Percentiles rank a stretch among this genome's conserved stretches.
phyloP scores from a whole-genome alignment of 2,888 invertebrate species.

The Phymatocera aterrima region DNA sequence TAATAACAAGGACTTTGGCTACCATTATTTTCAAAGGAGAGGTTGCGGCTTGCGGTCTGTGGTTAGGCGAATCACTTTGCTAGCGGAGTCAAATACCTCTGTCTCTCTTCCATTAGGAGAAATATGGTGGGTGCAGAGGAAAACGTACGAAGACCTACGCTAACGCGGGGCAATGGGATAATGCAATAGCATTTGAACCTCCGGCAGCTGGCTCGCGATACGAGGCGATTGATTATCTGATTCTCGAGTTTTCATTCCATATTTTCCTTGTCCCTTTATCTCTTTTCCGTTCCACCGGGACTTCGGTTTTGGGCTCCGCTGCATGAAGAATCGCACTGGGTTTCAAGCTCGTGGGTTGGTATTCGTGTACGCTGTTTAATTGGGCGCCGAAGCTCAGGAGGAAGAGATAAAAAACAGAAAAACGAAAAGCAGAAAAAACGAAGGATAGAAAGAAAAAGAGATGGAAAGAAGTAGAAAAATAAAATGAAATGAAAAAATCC shows the following conservation, averaged over 20 bases:
- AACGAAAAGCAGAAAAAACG: background rate
- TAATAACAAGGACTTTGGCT: slow-evolving; percentile 13
- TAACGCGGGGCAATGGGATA: slow-evolving; percentile 8
- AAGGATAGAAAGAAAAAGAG: background rate
- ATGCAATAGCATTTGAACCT: slow-evolving; percentile 1
- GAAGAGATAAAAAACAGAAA: background rate
- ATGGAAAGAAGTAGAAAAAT: background rate
- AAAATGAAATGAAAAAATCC: slow-evolving; percentile 1
- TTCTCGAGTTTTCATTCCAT: too few species aligned
- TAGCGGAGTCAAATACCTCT: slow-evolving; percentile 21
- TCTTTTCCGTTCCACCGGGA: background rate
- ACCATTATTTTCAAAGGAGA: background rate
- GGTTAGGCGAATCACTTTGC: slow-evolving; percentile 39
- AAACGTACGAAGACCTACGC: background rate
- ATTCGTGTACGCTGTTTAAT: slow-evolving; percentile 38
- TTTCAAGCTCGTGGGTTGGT: slow-evolving; percentile 11
- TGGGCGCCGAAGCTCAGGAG: slow-evolving; percentile 1
- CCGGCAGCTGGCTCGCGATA: background rate
- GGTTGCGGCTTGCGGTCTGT: slow-evolving; percentile 35
- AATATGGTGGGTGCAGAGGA: background rate
- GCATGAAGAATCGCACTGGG: slow-evolving; percentile 6
- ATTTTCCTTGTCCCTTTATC: too few species aligned
- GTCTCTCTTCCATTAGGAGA: slow-evolving; percentile 14
- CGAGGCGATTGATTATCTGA: slow-evolving; percentile 6
- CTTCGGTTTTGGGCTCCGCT: background rate